Conservation (phyloP, 2,797 vertebrate genomes). For the Sebastes cheni region DNA sequence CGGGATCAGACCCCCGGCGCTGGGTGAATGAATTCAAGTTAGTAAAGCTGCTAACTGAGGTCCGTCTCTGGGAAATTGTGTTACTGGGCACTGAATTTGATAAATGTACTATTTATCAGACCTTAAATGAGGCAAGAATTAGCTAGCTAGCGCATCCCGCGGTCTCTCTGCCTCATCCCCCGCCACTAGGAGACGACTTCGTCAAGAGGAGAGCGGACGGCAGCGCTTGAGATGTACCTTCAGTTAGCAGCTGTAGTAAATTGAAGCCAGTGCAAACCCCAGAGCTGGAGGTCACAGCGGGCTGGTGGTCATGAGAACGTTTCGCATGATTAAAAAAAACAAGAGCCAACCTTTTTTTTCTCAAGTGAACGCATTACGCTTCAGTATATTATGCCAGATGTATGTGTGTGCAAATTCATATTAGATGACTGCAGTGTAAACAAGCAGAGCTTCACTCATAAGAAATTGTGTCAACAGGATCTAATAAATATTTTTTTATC, state of each 20-base stretch:
- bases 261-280: neutral
- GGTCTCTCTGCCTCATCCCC: too few species aligned
- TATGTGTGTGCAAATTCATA: neutral
- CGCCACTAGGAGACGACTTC: too few species aligned
- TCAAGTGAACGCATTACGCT: neutral
- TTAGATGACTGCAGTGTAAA: neutral
- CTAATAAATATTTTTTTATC: neutral
- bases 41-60: too few species aligned
- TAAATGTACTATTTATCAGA: too few species aligned
- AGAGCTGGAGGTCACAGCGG: neutral
- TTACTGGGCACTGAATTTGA: too few species aligned
- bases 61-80: too few species aligned
- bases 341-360: neutral
- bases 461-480: neutral
- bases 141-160: too few species aligned
- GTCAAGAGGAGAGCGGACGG: too few species aligned
- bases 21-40: too few species aligned
- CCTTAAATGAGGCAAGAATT: too few species aligned
- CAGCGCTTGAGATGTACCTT: accelerated
- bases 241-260: too few species aligned
- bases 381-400: neutral
- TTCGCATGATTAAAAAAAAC: neutral
- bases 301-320: neutral
- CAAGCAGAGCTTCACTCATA: neutral
- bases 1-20: too few species aligned